These are phyloP conservation scores for Triplophysa yarkandensis DNA, from an alignment of 2,797 vertebrate species.

Conservation along the genomic window DNA sequence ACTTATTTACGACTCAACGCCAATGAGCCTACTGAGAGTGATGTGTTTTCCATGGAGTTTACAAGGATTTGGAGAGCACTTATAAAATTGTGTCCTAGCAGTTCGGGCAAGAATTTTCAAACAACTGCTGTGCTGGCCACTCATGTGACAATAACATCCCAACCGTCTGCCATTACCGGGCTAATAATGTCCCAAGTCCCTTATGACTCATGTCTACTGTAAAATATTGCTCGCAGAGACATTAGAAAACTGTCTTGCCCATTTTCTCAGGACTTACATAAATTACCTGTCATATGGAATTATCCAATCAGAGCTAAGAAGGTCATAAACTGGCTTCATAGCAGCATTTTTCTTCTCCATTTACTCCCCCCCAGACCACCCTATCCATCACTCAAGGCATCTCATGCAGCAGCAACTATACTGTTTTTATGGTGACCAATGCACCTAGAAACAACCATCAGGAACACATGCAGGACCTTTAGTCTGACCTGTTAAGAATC, in stretches of 20 bases:
- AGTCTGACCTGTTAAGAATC: constrained; percentile 5
- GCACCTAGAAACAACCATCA: neutral
- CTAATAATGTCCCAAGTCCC: constrained; percentile 42
- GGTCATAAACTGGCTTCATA: constrained; percentile 74
- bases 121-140: constrained; percentile 38
- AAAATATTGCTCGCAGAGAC: constrained; percentile 52
- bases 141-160: constrained; percentile 25
- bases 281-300: constrained; percentile 69
- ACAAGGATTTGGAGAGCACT: constrained; percentile 21
- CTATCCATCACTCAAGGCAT: constrained; percentile 15
- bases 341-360: constrained; percentile 70
- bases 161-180: constrained; percentile 29
- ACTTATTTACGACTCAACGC: constrained; percentile 25
- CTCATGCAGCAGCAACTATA: neutral
- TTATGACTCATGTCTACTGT: constrained; percentile 11
- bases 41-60: constrained; percentile 15
- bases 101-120: constrained; percentile 18
- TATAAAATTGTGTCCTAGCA: constrained; percentile 31
- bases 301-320: constrained; percentile 75
- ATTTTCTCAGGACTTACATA: constrained; percentile 60
- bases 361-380: constrained; percentile 46
- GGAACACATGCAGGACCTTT: constrained; percentile 3
- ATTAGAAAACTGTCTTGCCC: constrained; percentile 65
- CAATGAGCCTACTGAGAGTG: neutral
- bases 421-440: constrained; percentile 15